These are phyloP conservation scores for Elegia similella DNA, from an alignment of 2,888 invertebrate genomes.

Conservation along the genomic window DNA sequence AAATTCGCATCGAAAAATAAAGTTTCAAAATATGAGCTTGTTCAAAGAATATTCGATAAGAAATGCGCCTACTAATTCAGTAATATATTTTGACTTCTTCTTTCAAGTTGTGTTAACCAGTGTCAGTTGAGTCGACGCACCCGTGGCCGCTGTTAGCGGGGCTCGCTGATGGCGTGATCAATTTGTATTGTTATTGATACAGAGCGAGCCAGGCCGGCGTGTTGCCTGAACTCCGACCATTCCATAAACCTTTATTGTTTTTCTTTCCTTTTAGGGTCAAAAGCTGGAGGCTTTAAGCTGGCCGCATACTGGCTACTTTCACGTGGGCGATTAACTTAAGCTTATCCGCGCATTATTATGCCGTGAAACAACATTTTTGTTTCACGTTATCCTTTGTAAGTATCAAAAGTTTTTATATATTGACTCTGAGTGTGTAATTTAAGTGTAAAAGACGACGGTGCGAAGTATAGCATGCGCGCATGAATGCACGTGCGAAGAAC, in stretches of 20 bases:
- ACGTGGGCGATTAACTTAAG: not conserved
- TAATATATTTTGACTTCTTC: not conserved
- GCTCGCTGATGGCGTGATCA: slow-evolving; percentile 1
- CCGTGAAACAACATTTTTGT: too few species aligned
- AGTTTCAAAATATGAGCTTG: not conserved
- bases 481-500: too few species aligned
- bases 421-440: too few species aligned
- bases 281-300: slow-evolving; percentile 19
- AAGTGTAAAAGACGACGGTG: too few species aligned
- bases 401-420: too few species aligned
- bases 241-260: slow-evolving; percentile 28
- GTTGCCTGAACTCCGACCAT: slow-evolving; percentile 22
- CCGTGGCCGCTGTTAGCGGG: not conserved
- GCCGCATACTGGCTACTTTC: not conserved
- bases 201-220: slow-evolving; percentile 19
- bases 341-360: too few species aligned
- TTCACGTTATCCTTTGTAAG: too few species aligned
- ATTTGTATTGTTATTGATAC: slow-evolving; percentile 29
- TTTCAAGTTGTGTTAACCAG: not conserved
- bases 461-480: too few species aligned
- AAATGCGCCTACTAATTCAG: not conserved
- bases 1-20: too few species aligned
- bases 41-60: not conserved
- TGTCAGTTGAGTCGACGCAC: not conserved
- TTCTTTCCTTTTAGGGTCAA: slow-evolving; percentile 20